Evolutionary conservation across 1,140 invertebrate genomes (phyloP), one percentile per base, ranked within the genome.

Genomic region (Stegodyphus mimosarum): DNA sequence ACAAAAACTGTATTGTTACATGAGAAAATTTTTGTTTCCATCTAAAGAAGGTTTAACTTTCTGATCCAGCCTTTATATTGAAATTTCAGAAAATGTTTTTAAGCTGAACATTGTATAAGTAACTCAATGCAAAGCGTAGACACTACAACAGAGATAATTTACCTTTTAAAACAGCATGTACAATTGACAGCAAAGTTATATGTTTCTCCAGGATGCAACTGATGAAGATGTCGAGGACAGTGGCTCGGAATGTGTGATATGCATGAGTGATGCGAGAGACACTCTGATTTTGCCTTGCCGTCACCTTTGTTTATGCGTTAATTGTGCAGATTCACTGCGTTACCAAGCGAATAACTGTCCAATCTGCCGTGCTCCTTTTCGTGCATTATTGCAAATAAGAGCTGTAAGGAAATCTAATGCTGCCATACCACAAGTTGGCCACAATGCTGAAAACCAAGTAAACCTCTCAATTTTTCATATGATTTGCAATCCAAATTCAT

Each of bases 211-310:
- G 55, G 55, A 60, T 60, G 55, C 9, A 33, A 93, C 94, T 71
- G 96, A 98, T 88, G 95, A 97, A 89, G 97, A 99, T 87, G 94
- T 95, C 5, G 98, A 99, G 89, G 98, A 99, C 89, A 98, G 96
- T 90, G 96, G 97, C 13, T 33, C 33, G 10, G 99, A 99, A 92
- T 99, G 99, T 92, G 98, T 99, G 33, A 99, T 99, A 89, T 99
- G 98, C 90, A 99, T 99, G 97, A 97, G 95, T 89, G 98, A 99
- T 90, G 95, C 97, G 13, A 92, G 98, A 0, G 98, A 99, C 90
- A 99, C 99, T 0, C 91, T 99, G 18, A 99, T 99, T 88, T 92
- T 99, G 87, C 99, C 99, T 0, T 99, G 99, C 90, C 93, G 98
- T 52, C 99, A 99, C 92, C 93, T 99, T 15, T 99, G 99, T 90